These are phyloP conservation scores for Eupithecia subumbrata DNA, from an alignment of 2,888 invertebrate species.

Conservation along the genomic window DNA sequence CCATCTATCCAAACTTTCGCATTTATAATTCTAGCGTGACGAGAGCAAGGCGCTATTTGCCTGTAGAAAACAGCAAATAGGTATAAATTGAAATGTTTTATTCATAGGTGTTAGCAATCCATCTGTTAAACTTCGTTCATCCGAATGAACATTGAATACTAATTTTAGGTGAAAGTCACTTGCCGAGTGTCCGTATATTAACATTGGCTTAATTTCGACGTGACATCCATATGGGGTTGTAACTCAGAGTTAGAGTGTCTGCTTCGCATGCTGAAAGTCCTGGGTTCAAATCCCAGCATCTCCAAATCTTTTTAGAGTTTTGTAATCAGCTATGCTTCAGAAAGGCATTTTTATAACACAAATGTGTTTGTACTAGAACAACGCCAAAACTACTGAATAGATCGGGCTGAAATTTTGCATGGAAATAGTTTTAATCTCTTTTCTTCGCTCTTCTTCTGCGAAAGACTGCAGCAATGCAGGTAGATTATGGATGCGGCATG, in stretches of 20 bases:
- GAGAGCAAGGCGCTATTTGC: too few species aligned
- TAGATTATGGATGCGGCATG: too few species aligned
- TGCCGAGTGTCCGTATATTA: neutral
- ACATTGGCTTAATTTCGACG: neutral
- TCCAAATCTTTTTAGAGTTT: constrained; percentile 62
- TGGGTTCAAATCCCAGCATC: constrained; percentile 87
- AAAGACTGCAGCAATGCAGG: too few species aligned
- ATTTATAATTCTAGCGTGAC: too few species aligned
- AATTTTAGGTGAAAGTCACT: neutral
- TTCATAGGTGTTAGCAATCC: neutral
- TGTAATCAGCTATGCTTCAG: too few species aligned
- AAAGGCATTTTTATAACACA: too few species aligned
- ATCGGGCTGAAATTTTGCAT: too few species aligned
- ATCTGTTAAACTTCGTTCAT: neutral
- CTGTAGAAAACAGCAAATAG: neutral
- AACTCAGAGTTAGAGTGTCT: constrained; percentile 86
- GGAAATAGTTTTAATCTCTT: too few species aligned
- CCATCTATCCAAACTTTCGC: too few species aligned
- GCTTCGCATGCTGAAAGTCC: constrained; percentile 88
- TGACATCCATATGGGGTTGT: constrained; percentile 65
- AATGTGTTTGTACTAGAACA: too few species aligned
- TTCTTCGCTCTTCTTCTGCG: too few species aligned
- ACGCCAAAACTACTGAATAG: too few species aligned
- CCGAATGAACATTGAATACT: neutral
- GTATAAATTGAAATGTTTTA: neutral